Evolutionary conservation across 1,140 invertebrate species (phyloP).

Genomic region (Macrobrachium nipponense): DNA sequence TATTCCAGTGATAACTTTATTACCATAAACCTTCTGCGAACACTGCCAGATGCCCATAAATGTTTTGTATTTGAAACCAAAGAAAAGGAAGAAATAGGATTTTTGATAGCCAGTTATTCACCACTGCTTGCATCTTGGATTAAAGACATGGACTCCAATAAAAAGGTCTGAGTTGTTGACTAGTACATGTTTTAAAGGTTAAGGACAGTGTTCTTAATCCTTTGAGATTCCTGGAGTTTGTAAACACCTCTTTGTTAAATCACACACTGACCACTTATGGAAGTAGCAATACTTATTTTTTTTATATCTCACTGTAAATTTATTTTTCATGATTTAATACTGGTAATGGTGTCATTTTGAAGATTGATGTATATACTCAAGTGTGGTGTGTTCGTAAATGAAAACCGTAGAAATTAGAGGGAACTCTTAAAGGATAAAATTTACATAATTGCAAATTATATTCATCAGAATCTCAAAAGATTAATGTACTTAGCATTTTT

Average conservation of each 20-base stretch:
- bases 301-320: too few relatives aligned
- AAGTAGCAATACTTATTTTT: too few relatives aligned
- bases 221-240: not conserved
- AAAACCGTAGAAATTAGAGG: too few relatives aligned
- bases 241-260: not conserved
- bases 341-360: too few relatives aligned
- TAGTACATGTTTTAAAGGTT: not conserved
- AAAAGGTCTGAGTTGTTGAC: constrained; percentile 69
- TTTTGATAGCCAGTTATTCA: constrained; percentile 91
- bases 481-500: too few relatives aligned
- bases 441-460: too few relatives aligned
- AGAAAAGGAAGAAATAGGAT: constrained; percentile 91
- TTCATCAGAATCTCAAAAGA: too few relatives aligned
- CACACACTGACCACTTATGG: too few relatives aligned
- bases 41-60: constrained; percentile 79
- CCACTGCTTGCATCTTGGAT: constrained; percentile 87
- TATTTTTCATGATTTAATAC: too few relatives aligned
- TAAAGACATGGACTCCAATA: constrained; percentile 81
- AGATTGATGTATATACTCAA: too few relatives aligned
- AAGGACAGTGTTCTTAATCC: not conserved
- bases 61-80: constrained; percentile 94
- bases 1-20: constrained; percentile 83
- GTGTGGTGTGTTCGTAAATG: too few relatives aligned
- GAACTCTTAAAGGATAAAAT: too few relatives aligned
- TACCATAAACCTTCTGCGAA: constrained; percentile 79